phyloP scores from a whole-genome alignment of 2,113 vertebrate genomes.

The Catharus minimus region DNA sequence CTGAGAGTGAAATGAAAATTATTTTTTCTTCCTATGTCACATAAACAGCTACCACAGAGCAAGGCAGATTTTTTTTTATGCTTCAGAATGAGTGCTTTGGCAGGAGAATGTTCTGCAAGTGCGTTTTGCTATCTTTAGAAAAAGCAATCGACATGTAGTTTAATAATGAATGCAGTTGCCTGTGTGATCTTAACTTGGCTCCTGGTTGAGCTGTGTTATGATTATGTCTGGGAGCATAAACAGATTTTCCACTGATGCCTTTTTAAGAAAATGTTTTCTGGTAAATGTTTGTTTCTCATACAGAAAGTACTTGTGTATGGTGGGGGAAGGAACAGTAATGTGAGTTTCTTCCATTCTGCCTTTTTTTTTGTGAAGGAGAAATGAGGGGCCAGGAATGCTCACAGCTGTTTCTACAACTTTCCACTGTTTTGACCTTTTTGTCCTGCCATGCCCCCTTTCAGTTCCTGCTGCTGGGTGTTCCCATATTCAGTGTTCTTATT shows the following conservation, averaged over 20 bases:
- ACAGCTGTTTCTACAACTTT: background rate
- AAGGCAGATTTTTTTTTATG: background rate
- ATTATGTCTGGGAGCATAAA: slow-evolving; percentile 5
- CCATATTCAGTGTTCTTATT: background rate
- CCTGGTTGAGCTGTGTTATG: slow-evolving; percentile 3
- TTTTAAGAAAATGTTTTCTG: background rate
- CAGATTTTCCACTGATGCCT: slow-evolving; percentile 21
- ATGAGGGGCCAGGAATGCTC: background rate
- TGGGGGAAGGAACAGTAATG: background rate
- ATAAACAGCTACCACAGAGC: background rate
- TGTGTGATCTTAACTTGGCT: slow-evolving; percentile 25
- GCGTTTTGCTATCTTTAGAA: slow-evolving; percentile 27
- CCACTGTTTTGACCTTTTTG: background rate
- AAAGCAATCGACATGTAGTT: slow-evolving; percentile 19
- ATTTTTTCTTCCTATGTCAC: background rate
- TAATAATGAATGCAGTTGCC: slow-evolving; percentile 41
- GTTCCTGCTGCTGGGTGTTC: background rate
- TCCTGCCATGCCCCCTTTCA: background rate
- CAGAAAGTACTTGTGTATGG: background rate
- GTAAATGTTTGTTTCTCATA: slow-evolving; percentile 17
- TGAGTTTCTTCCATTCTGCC: background rate
- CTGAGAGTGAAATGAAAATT: background rate
- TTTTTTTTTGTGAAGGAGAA: background rate
- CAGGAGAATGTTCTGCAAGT: background rate
- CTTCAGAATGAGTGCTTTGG: background rate